Percentiles rank a stretch among this genome's conserved stretches.
These are phyloP conservation scores for Cephalopterus ornatus DNA, from an alignment of 2,113 vertebrate genomes.

Conservation along the genomic window DNA sequence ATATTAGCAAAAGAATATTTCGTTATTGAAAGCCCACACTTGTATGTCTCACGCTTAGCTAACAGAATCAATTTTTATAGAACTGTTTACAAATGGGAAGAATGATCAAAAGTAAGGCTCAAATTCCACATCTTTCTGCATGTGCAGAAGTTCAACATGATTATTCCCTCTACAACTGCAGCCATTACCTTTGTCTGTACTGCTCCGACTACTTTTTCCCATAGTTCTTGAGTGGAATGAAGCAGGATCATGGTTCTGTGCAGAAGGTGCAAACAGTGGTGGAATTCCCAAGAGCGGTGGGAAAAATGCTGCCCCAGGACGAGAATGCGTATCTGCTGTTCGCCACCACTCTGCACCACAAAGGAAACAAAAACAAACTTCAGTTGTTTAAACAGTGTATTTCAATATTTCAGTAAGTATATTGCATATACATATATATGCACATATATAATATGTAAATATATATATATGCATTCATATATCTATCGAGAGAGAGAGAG, in stretches of 20 bases:
- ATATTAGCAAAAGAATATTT: not conserved
- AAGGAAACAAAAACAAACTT: conserved; percentile 27
- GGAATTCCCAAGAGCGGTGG: conserved; percentile 86
- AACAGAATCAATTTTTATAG: not conserved
- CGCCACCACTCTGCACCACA: conserved; percentile 87
- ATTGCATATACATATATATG: not conserved
- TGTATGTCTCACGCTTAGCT: not conserved
- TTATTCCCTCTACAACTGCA: not conserved
- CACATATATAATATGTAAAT: not conserved
- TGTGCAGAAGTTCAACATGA: accelerated
- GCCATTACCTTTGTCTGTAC: conserved; percentile 85
- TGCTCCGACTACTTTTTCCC: conserved; percentile 83
- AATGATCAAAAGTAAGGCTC: not conserved
- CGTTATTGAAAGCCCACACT: not conserved
- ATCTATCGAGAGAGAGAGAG: not conserved
- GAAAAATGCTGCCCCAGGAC: conserved; percentile 82
- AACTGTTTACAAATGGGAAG: not conserved
- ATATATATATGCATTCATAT: not conserved
- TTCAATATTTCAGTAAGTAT: not conserved
- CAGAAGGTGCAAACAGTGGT: conserved; percentile 81
- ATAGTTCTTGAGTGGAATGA: conserved; percentile 77
- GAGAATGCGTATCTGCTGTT: conserved; percentile 77
- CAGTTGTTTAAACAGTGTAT: not conserved
- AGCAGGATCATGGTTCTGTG: conserved; percentile 79
- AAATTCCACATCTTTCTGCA: not conserved